These are phyloP conservation scores for Ametastegia equiseti DNA, from an alignment of 2,888 invertebrate species.

Conservation along the genomic window DNA sequence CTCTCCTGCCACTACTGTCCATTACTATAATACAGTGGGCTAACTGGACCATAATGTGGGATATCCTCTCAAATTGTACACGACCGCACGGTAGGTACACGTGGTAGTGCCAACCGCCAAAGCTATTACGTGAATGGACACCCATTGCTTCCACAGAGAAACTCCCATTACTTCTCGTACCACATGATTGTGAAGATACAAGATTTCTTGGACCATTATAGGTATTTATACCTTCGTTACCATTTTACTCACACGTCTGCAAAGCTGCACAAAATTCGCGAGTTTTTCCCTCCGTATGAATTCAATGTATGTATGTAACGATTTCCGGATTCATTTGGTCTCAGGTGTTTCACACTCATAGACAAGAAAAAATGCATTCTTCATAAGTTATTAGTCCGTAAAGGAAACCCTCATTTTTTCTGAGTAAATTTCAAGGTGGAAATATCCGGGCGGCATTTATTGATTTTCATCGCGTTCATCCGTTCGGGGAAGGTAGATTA, in stretches of 20 bases:
- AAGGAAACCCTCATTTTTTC: not conserved
- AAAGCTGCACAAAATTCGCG: not conserved
- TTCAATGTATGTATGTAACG: not conserved
- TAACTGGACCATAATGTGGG: slow-evolving; percentile 64
- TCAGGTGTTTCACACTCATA: not conserved
- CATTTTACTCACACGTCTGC: not conserved
- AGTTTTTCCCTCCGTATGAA: not conserved
- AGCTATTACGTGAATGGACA: slow-evolving; percentile 46
- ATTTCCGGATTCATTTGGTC: not conserved
- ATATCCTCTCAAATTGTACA: slow-evolving; percentile 68
- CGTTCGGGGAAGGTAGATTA: slow-evolving; percentile 19
- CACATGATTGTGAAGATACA: slow-evolving; percentile 22
- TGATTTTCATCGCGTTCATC: slow-evolving; percentile 3
- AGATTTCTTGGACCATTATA: slow-evolving; percentile 9
- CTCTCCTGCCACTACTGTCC: slow-evolving; percentile 20
- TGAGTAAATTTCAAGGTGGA: slow-evolving; percentile 10
- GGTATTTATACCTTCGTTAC: slow-evolving; percentile 6
- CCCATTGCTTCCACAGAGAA: slow-evolving; percentile 29
- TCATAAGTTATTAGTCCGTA: not conserved
- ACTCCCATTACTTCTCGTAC: slow-evolving; percentile 9
- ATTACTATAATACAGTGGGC: slow-evolving; percentile 53
- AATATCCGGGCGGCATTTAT: slow-evolving; percentile 11
- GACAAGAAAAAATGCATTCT: not conserved
- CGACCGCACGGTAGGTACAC: slow-evolving; percentile 54
- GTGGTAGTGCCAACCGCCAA: slow-evolving; percentile 33